These are phyloP conservation scores for Calosoma granatense DNA, from an alignment of 1,140 invertebrate species.

Conservation along the genomic window DNA sequence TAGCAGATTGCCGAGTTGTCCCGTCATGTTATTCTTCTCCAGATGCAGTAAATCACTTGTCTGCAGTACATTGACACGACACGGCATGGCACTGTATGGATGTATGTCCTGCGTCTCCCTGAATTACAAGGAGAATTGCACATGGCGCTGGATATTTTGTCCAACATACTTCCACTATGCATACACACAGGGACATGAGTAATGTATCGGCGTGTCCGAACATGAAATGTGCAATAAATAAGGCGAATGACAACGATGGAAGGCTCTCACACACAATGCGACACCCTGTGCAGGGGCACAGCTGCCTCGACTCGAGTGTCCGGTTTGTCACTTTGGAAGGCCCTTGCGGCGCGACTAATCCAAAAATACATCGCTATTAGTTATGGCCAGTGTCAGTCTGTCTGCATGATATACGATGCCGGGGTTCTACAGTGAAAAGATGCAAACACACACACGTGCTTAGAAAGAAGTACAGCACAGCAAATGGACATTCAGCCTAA, in stretches of 20 bases:
- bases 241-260: neutral
- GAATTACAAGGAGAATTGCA: conserved; percentile 17
- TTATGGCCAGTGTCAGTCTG: conserved; percentile 26
- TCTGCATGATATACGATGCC: conserved; percentile 22
- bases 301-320: conserved; percentile 15
- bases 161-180: neutral
- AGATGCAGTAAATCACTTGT: too few relatives aligned
- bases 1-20: too few relatives aligned
- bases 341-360: conserved; percentile 21
- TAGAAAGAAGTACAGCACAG: too few relatives aligned
- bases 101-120: too few relatives aligned
- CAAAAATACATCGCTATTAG: conserved; percentile 29
- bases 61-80: too few relatives aligned
- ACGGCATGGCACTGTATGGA: too few relatives aligned
- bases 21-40: too few relatives aligned
- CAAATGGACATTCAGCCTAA: too few relatives aligned
- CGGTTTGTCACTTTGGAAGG: conserved; percentile 27
- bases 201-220: neutral
- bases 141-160: neutral
- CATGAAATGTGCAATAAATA: neutral
- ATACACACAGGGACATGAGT: neutral
- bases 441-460: neutral
- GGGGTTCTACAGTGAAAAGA: neutral
- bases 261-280: neutral
- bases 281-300: conserved; percentile 2